These are phyloP conservation scores for Griposia aprilina DNA, from an alignment of 2,888 invertebrate species.

Conservation along the genomic window DNA sequence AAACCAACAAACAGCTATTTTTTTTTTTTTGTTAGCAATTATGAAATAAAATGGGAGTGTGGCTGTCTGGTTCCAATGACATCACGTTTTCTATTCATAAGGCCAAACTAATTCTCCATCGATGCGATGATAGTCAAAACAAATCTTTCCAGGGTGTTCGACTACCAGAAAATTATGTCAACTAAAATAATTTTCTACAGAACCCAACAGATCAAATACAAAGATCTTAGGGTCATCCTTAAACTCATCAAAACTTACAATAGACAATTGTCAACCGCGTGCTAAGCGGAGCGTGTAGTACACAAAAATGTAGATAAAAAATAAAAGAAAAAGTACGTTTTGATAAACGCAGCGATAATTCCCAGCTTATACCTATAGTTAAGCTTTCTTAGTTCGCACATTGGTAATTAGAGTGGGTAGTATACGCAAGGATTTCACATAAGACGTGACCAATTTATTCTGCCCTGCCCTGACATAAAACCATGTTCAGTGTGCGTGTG, in stretches of 20 bases:
- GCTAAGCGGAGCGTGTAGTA: conserved; percentile 69
- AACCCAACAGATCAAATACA: conserved; percentile 44
- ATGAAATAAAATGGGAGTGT: background rate
- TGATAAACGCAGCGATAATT: conserved; percentile 52
- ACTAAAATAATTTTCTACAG: conserved; percentile 26
- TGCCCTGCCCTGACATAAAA: no score
- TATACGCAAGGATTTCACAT: conserved; percentile 38
- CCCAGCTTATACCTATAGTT: conserved; percentile 49
- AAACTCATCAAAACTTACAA: conserved; percentile 45
- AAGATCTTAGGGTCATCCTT: conserved; percentile 31
- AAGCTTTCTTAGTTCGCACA: conserved; percentile 61
- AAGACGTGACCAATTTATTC: background rate
- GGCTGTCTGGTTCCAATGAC: background rate
- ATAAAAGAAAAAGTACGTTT: conserved; percentile 47
- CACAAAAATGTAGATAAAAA: conserved; percentile 69
- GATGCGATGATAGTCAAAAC: no score
- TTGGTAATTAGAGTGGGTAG: conserved; percentile 58
- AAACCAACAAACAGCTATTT: background rate
- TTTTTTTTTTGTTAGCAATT: background rate
- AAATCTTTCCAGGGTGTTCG: background rate
- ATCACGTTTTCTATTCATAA: background rate
- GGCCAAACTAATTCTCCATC: background rate
- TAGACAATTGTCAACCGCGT: conserved; percentile 66
- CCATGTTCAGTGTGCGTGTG: no score
- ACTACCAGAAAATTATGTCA: background rate